Conservation (phyloP, 2,888 invertebrate genomes). For the Fissipunctia ypsillon region DNA sequence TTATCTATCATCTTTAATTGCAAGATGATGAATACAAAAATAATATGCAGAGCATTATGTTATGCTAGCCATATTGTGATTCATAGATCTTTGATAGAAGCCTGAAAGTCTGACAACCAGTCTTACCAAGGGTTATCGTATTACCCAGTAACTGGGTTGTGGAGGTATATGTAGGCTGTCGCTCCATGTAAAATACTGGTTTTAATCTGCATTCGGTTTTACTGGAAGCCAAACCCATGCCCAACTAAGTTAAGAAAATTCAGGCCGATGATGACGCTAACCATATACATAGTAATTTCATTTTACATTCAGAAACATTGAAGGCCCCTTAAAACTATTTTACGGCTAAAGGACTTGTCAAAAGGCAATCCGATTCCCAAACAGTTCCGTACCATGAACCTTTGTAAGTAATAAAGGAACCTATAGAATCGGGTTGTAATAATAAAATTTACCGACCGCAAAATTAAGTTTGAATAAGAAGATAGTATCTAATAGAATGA, state of each 20-base stretch:
- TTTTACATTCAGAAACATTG: background rate
- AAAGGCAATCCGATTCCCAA: slow-evolving; percentile 17
- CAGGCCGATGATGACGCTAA: background rate
- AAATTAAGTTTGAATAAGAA: slow-evolving; percentile 57
- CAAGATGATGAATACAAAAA: background rate
- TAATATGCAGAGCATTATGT: background rate
- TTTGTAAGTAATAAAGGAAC: slow-evolving; percentile 41
- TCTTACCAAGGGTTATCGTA: background rate
- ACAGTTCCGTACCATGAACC: slow-evolving; percentile 25
- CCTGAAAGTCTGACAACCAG: background rate
- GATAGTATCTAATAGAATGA: slow-evolving; percentile 21
- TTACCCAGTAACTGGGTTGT: background rate
- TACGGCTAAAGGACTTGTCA: slow-evolving; percentile 27
- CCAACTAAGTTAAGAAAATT: background rate
- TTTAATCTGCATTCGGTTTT: background rate
- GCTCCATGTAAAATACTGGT: too few relatives aligned
- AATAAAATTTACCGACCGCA: slow-evolving; percentile 58
- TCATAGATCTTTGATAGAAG: background rate
- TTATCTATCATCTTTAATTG: too few relatives aligned
- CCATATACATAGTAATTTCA: background rate
- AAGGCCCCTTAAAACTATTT: slow-evolving; percentile 36
- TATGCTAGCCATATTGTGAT: background rate
- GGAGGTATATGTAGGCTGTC: too few relatives aligned
- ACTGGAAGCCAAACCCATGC: background rate
- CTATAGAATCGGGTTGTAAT: slow-evolving; percentile 43